Base-by-base conservation (phyloP, 30 jellyfish, hydroid and myxozoan genomes). In the Cassiopea andromeda region DNA sequence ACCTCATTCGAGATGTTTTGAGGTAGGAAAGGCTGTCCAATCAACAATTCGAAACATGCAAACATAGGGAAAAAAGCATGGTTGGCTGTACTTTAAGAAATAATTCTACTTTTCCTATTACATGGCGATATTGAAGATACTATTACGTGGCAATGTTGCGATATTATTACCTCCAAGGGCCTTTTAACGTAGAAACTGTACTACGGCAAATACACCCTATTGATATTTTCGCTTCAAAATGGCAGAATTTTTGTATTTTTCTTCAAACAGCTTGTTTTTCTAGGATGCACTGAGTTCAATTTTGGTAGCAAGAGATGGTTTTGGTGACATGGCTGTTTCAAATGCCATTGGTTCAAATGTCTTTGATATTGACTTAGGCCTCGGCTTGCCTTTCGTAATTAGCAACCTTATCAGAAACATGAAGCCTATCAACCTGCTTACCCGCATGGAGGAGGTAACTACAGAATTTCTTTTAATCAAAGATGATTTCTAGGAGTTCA, bases 241-340 rank as follows among this genome's bases (percentile, higher is more conserved):
- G 2, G 73, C 73, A 64, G 43, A 7, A 14, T 14, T 4, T 27
- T 27, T 27, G 38, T 27, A 27, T 27, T 27, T 27, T 27, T 64
- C 27, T 9, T 64, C 15, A 64, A 64, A 64, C 43, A 4, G 8
- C 15, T 64, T 17, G 43, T 64, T 27, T 16, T 19, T 83, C 9
- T 77, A 95, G 99, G 99, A 95, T 91, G 99, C 99, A 54, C 89
- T 95, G 80, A 95, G 99, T 61, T 95, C 99, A 48, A 89, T 95
- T 60, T 78, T 95, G 4, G 99, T 95, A 10, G 99, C 99, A 27
- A 92, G 99, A 16, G 99, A 95, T 80, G 99, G 99, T 8, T 95
- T 80, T 76, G 99, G 99, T 48, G 99, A 95, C 84, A 95, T 95
- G 99, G 99, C 99, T 13, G 99, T 95, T 44, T 95, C 99, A 5